Evolutionary conservation across 2,888 invertebrate species (phyloP), one percentile per base, ranked within the genome.

Genomic region (Isoperla grammatica): DNA sequence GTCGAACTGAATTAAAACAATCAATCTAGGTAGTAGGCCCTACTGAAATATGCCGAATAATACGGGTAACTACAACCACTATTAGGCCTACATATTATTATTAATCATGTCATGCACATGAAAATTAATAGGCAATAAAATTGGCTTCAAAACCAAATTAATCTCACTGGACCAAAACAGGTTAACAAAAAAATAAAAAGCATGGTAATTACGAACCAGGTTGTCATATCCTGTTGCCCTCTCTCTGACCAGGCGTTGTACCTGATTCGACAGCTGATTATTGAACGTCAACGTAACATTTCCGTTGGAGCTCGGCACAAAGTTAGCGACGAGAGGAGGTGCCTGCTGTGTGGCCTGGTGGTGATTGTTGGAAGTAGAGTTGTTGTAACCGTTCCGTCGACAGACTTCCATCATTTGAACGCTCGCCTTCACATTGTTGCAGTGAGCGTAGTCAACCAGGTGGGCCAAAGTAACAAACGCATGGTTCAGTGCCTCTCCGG

Each of bases 371-470:
- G 73, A 68, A 56, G 73, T 68, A 20, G 75, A 68, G 61, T 72
- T 71, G 42, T 72, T 74, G 67, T 74, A 75, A 63, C 77, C 75
- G 72, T 73, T 79, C 68, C 80, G 76, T 69, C 85, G 74, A 75
- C 87, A 80, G 68, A 82, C 82, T 71, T 97, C 96, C 96, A 97
- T 97, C 90, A 96, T 95, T 74, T 95, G 94, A 15, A 96, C 94
- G 70, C 94, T 94, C 19, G 95, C 93, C 76, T 97, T 96, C 20
- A 96, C 95, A 76, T 95, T 95, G 77, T 93, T 92, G 74, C 95
- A 95, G 73, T 96, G 95, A 12, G 95, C 94, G 76, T 95, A 97
- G 75, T 97, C 96, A 4, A 95, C 89, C 58, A 97, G 80, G 74
- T 97, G 96, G 1, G 92, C 90, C 65, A 97, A 79, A 39, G 91